Base-by-base conservation (phyloP, 1,140 invertebrate genomes). In the Cheumatopsyche charites region DNA sequence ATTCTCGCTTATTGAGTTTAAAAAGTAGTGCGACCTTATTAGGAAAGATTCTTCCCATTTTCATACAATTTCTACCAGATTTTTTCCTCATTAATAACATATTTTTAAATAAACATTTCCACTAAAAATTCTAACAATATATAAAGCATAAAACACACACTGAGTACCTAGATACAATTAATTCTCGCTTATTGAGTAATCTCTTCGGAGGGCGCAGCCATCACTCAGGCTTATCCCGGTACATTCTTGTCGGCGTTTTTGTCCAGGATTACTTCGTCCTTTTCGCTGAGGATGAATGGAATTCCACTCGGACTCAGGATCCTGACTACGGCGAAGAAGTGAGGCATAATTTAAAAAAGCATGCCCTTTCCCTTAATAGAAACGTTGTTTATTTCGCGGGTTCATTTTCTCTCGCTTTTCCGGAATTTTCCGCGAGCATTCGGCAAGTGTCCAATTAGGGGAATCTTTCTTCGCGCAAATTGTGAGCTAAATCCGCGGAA, bases 371-470 rank as follows among this genome's bases (percentile, higher is more conserved):
- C 29, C 9, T 36, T 36, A 36, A 52, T 52, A 52, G 47, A 52
- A 52, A 19, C 15, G 47, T 36, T 52, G 47, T 52, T 52, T 52
- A 52, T 52, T 52, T 52, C 47, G 47, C n/a, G 15, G n/a, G 47
- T 52, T 52, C 15, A 19, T 36, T 36, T 52, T 52, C 19, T 52
- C 47, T 47, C 47, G 47, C 47, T 52, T 52, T 52, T 52, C 47
- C n/a, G 15, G 7, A 52, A 17, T 17, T n/a, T 13, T 47, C 47
- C 15, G 47, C 5, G 47, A 13, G 19, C n/a, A 52, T 52, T 52
- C 19, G 47, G n/a, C n/a, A 52, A 52, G 47, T 52, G 47, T 52
- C 47, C 47, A 52, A 52, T 52, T 52, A 52, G 47, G 47, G 47
- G 19, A 52, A 52, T 52, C 47, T 19, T 52, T 52, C 47, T 52